Evolutionary conservation across 2,888 invertebrate species (phyloP).

Genomic region (Sylvicola cinctus): DNA sequence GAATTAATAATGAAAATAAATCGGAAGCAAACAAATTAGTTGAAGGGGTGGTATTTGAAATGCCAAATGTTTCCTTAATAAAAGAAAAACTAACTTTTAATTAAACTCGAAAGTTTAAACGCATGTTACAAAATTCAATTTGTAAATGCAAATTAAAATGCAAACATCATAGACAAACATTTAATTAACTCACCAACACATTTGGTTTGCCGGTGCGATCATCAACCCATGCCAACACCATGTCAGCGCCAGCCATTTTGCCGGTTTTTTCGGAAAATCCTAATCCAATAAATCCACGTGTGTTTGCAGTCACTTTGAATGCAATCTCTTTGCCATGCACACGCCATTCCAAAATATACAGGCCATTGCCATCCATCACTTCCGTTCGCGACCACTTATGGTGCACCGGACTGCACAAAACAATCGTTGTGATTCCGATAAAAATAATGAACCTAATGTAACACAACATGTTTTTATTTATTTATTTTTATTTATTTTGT

Average conservation of each 20-base stretch:
- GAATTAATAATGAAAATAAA: no score
- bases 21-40: no score
- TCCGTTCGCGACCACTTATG: conserved; percentile 21
- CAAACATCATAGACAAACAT: not conserved
- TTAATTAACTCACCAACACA: conserved; percentile 43
- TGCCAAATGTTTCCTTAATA: no score
- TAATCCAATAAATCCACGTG: conserved; percentile 66
- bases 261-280: conserved; percentile 61
- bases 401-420: no score
- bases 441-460: no score
- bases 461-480: no score
- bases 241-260: conserved; percentile 61
- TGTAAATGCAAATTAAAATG: not conserved
- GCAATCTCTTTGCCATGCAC: conserved; percentile 49
- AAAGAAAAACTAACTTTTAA: no score
- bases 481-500: no score
- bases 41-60: no score
- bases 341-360: conserved; percentile 44
- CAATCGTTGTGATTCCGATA: no score
- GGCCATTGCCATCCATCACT: conserved; percentile 23
- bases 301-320: conserved; percentile 61
- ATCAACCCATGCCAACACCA: conserved; percentile 77
- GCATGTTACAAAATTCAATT: not conserved
- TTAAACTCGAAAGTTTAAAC: no score
- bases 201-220: conserved; percentile 37